Evolutionary conservation across 64 coral and sea anemone genomes (phyloP), one percentile per base, ranked within the genome.

Genomic region (Montipora foliosa): DNA sequence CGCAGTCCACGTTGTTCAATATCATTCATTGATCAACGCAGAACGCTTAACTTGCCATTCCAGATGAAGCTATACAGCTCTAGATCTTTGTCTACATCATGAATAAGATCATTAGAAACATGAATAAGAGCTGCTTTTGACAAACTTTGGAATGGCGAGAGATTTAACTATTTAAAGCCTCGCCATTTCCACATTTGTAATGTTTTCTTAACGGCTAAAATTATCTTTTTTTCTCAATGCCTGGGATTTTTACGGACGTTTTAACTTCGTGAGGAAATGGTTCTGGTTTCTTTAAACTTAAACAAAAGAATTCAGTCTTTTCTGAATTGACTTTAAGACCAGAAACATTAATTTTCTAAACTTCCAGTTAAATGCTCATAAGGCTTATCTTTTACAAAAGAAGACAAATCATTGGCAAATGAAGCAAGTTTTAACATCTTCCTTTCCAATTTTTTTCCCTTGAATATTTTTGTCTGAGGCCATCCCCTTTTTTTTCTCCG

Each of bases 291-390:
- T 21, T 70, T 70, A 5, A 16, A 70, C 67, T 2, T 16, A 70
- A 16, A 70, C 67, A 70, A 16, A 70, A 70, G 14, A 70, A 70
- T 70, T 70, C 67, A 70, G 67, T 70, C 67, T 70, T 70, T 70
- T 70, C 67, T 16, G 67, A 70, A 16, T 70, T 70, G n/a, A 70
- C 67, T 16, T 70, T 70, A 70, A 70, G 67, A 70, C 19, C 67
- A 70, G 67, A 70, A 17, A 70, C 17, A 70, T 37, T 37, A 37
- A 37, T 37, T 37, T 37, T 37, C 37, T 37, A 37, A 37, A 37
- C 37, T 37, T 37, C 37, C 37, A 37, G 37, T 37, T 37, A 37
- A 37, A 37, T 37, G 37, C 37, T 37, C 37, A 37, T 37, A 37
- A 37, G 37, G 37, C 37, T 37, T 37, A 37, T 37, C 37, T 37